phyloP scores from a whole-genome alignment of 1,140 invertebrate genomes.

The Agrilus planipennis region DNA sequence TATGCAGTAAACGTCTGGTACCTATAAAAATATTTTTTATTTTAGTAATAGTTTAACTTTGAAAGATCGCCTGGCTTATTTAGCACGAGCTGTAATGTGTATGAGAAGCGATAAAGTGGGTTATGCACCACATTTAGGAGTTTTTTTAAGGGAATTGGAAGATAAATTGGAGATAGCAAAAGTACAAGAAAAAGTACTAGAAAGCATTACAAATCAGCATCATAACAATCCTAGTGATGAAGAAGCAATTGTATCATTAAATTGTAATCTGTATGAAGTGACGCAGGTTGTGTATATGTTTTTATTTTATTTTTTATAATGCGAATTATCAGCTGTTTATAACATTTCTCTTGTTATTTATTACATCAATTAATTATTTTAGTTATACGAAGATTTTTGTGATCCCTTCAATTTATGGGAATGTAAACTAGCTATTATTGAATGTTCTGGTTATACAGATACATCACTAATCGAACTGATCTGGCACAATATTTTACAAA shows the following conservation, averaged over 20 bases:
- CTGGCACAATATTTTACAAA: conserved; percentile 63
- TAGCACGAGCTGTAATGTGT: conserved; percentile 90
- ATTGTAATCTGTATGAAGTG: conserved; percentile 50
- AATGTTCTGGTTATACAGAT: conserved; percentile 69
- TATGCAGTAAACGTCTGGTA: neutral
- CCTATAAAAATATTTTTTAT: conserved; percentile 18
- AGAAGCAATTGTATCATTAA: conserved; percentile 40
- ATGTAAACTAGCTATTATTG: conserved; percentile 73
- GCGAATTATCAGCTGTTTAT: neutral
- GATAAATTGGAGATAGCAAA: conserved; percentile 85
- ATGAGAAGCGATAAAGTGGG: conserved; percentile 77
- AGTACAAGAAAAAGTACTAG: conserved; percentile 62
- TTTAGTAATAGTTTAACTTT: conserved; percentile 48
- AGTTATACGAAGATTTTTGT: conserved; percentile 76
- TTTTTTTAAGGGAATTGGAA: conserved; percentile 83
- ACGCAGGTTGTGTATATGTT: conserved; percentile 46
- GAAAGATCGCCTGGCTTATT: conserved; percentile 71
- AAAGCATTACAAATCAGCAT: conserved; percentile 45
- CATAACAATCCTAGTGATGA: conserved; percentile 33
- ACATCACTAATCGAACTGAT: conserved; percentile 59
- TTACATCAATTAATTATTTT: conserved; percentile 7
- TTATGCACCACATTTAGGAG: conserved; percentile 62
- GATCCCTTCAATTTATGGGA: conserved; percentile 73
- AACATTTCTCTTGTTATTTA: too few relatives aligned
- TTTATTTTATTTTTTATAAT: neutral